Base-by-base conservation (phyloP, 92 coral and sea anemone species). In the Pocillopora grandis region DNA sequence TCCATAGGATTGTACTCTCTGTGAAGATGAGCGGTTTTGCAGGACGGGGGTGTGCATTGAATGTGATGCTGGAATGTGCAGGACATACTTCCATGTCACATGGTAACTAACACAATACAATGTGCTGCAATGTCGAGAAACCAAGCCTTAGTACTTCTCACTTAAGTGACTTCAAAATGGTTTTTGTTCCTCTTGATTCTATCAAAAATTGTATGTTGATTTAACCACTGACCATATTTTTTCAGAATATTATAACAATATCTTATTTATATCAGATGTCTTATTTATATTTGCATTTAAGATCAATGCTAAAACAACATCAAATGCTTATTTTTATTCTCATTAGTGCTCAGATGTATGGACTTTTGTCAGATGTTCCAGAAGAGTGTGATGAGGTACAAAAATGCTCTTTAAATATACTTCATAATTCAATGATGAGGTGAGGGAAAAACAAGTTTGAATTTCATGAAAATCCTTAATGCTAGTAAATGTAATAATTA, bases 1-100 rank as follows among this genome's bases (percentile, higher is more conserved):
- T 63, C 9, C 9, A 1, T 74, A 96, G 99, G 99, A 96, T 70
- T 96, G 99, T 73, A 87, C 92, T 80, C 81, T 96, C 76, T 96
- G 99, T 85, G 99, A 96, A 75, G 99, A 96, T 64, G 95, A 92
- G 83, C 83, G 91, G 62, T 93, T 89, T 73, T 84, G 99, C 36
- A 84, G 99, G 79, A 92, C 98, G 10, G 99, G 99, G 2, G 98
- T 96, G 11, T 96, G 99, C 68, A 88, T 96, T 49, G 93, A 95
- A 15, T 96, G 99, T 88, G 99, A 96, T 75, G 99, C 99, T 82
- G 99, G 98, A 31, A 89, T 96, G 91, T 96, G 99, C 80, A 92
- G 90, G 76, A 94, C 99, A 7, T 96, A 92, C 88, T 96, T 96
- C 79, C 99, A 96, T 76, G 98, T 95, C 21, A 92, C 98, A 35